Base-by-base conservation (phyloP, 2,797 vertebrate species). In the Momotus momota region DNA sequence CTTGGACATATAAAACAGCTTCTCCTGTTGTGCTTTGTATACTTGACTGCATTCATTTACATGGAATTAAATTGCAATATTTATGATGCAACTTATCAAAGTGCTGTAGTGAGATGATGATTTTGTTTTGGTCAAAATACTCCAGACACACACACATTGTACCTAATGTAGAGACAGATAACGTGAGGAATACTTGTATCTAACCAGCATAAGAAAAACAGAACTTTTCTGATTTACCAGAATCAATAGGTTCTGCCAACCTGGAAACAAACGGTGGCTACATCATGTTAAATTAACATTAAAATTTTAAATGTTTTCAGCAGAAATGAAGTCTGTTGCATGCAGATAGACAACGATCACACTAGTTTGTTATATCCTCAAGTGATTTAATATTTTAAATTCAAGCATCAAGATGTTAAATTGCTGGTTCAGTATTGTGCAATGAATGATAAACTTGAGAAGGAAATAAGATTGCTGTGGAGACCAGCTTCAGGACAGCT, bases 11-110 rank as follows among this genome's bases (percentile, higher is more conserved):
- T 67, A 43, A 85, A 92, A 35, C 19, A 49, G 26, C 25, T 85
- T 87, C 89, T 90, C 69, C 43, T 41, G 16, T 69, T 85, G 81
- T 38, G 38, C 29, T 94, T 91, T 92, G 40, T 71, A 27, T 49
- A 67, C 38, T 64, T 77, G 52, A 17, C 91, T 90, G 73, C 65
- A 91, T 82, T 71, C 43, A 79, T 90, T 96, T 88, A 26, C 70
- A 58, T 83, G 58, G 55, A 62, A 72, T 94, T 73, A 84, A 79
- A 79, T 10, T 55, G 51, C n/a, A 91, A 12, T 81, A 66, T 89
- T 94, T 94, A 45, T 62, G 49, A 84, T 86, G 73, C 14, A 22
- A 7, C 84, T 95, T 81, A 66, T 60, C 54, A 10, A 65, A 87
- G 58, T 58, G 46, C 70, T 88, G 61, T 69, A 73, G 31, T n/a